phyloP scores from a whole-genome alignment of 2,113 vertebrate species.

The Poicephalus gulielmi region DNA sequence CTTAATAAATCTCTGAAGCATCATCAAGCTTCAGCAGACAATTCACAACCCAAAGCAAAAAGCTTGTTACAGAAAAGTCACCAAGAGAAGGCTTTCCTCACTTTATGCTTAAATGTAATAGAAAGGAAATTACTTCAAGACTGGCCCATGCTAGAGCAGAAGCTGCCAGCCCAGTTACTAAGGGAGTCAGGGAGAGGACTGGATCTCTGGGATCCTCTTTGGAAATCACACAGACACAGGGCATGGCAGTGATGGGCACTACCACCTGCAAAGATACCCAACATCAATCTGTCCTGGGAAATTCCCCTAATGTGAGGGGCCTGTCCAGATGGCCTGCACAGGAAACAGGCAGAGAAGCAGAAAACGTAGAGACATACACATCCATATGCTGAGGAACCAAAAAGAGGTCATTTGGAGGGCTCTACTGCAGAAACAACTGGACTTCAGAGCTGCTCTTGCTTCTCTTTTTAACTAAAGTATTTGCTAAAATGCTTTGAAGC shows the following conservation, averaged over 20 bases:
- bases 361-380: not conserved
- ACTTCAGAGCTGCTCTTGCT: not conserved
- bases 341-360: not conserved
- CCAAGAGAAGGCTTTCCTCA: not conserved
- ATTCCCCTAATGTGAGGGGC: not conserved
- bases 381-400: not conserved
- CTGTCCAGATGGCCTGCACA: not conserved
- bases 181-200: not conserved
- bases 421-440: not conserved
- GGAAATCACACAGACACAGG: not conserved
- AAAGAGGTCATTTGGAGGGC: not conserved
- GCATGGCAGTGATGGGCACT: not conserved
- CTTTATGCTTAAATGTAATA: not conserved
- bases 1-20: conserved; percentile 3
- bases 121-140: not conserved
- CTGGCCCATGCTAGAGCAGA: not conserved
- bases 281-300: not conserved
- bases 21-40: not conserved
- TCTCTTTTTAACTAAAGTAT: not conserved
- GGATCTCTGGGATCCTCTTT: not conserved
- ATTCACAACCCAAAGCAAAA: not conserved
- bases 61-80: not conserved
- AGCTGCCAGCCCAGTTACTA: not conserved
- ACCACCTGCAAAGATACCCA: not conserved
- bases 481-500: not conserved